Evolutionary conservation across 2,797 vertebrate genomes (phyloP), one percentile per base, ranked within the genome.

Genomic region (Platyrinchus mystaceus): DNA sequence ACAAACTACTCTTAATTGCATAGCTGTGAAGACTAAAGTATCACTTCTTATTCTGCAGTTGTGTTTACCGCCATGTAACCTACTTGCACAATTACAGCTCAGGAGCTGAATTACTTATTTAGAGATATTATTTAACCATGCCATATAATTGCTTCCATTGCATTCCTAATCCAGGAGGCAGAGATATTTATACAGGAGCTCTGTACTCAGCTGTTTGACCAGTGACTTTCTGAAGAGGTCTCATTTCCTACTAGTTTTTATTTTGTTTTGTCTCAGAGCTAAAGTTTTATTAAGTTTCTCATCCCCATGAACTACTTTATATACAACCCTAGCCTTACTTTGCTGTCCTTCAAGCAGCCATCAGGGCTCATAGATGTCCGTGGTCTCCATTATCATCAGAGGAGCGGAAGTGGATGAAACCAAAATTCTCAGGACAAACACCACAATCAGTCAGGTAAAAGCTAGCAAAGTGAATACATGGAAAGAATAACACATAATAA

Each of bases 321-420:
- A 5, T 14, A 43, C 4, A 62, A 3, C 3, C 4, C 3, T 13
- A 52, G 1, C 6, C 4, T 10, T 28, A 4, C 6, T 79, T 58
- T 66, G 7, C 12, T 62, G 21, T 76, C 13, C 7, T 39, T 89
- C 59, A 85, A 37, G 56, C 14, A 73, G 24, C 12, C 24, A 7
- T 70, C 27, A 62, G 11, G 7, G 75, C 6, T 44, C 67, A 34
- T 6, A 49, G 7, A 46, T 43, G 9, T 26, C 24, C 15, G 23
- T 3, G 24, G 19, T 69, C n/a, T 83, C 7, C 9, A 13, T 71
- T 52, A 24, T 41, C 2, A 1, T 59, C 37, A 11, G 4, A 56
- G 20, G 23, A 53, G 14, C 36, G 18, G 3, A 74, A 89, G 14
- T 14, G 18, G 47, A 37, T 43, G n/a, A 78, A 74, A 56, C 5